These are phyloP conservation scores for Phyllopteryx taeniolatus DNA, from an alignment of 2,113 vertebrate genomes.

Conservation along the genomic window DNA sequence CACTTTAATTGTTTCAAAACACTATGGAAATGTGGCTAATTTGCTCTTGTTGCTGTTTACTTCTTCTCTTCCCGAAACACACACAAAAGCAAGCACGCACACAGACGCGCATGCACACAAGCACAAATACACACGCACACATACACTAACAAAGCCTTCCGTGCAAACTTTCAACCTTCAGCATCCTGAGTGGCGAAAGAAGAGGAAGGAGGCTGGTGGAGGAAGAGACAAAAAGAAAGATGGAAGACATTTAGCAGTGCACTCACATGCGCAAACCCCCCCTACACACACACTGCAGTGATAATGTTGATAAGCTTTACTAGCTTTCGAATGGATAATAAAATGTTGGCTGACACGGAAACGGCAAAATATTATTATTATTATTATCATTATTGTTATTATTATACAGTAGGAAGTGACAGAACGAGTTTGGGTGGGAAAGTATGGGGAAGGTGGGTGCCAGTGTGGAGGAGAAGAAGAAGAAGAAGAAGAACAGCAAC, in stretches of 20 bases:
- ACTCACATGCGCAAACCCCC: conserved; percentile 9
- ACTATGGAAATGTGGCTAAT: conserved; percentile 52
- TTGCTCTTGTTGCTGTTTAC: conserved; percentile 34
- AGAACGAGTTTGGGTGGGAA: too few species aligned
- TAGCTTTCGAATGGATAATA: conserved; percentile 39
- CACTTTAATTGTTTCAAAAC: conserved; percentile 19
- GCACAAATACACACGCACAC: conserved; percentile 35
- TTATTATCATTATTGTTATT: background rate
- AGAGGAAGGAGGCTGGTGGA: conserved; percentile 54
- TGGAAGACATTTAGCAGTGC: conserved; percentile 30
- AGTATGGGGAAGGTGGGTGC: too few species aligned
- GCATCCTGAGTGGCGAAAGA: conserved; percentile 58
- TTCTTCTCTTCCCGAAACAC: background rate
- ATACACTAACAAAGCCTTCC: conserved; percentile 43
- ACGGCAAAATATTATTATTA: conserved; percentile 20
- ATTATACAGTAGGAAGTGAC: too few species aligned
- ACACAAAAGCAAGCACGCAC: background rate
- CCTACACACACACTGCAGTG: conserved; percentile 5
- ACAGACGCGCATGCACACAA: conserved; percentile 19
- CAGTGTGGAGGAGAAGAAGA: too few species aligned
- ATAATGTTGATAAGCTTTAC: conserved; percentile 6
- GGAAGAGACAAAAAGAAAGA: conserved; percentile 41
- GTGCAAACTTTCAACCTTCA: conserved; percentile 63
- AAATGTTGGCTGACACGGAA: conserved; percentile 34
- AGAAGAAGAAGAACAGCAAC: too few species aligned